Evolutionary conservation across 2,113 vertebrate species (phyloP).

Genomic region (Hippopotamus amphibius): DNA sequence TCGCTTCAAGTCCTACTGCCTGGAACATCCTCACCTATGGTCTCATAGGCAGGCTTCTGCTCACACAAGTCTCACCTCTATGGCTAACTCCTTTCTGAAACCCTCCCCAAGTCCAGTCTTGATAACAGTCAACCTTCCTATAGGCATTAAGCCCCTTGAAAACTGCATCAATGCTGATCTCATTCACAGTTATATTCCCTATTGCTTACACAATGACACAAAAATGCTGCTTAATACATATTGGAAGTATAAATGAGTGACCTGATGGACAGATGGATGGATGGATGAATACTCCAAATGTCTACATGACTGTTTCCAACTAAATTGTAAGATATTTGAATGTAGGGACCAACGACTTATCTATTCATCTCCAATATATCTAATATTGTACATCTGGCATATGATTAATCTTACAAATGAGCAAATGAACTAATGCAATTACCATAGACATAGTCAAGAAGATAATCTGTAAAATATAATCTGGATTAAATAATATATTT

Average conservation of each 20-base stretch:
- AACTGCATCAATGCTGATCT: not conserved
- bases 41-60: not conserved
- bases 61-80: not conserved
- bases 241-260: not conserved
- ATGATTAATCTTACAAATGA: slow-evolving; percentile 16
- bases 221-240: not conserved
- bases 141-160: not conserved
- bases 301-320: not conserved
- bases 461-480: slow-evolving; percentile 11
- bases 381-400: not conserved
- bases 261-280: not conserved
- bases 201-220: not conserved
- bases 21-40: not conserved
- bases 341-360: not conserved
- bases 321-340: not conserved
- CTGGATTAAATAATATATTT: not conserved
- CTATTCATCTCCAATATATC: not conserved
- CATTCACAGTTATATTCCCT: not conserved
- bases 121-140: not conserved
- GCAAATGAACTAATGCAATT: not conserved
- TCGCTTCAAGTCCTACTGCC: not conserved
- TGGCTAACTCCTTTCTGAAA: not conserved
- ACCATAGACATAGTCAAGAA: not conserved
- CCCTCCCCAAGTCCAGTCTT: not conserved
- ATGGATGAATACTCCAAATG: not conserved